Conservation (phyloP, 1,140 invertebrate species). For the Drosophila asahinai region DNA sequence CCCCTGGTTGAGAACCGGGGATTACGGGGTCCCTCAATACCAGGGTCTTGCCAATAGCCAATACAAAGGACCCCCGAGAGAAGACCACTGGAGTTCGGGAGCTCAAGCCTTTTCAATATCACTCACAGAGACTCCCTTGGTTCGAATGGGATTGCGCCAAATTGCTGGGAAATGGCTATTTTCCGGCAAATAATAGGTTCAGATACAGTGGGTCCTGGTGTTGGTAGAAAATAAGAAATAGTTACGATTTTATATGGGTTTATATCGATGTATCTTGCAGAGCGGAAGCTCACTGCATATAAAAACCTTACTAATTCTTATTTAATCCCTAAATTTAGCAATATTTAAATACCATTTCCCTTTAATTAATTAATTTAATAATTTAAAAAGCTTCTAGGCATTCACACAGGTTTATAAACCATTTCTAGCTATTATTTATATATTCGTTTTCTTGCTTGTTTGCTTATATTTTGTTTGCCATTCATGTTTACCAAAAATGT, state of each 20-base stretch:
- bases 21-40: not conserved
- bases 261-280: no score
- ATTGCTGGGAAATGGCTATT: not conserved
- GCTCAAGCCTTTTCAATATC: conserved; percentile 1
- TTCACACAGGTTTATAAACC: not conserved
- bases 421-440: not conserved
- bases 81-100: not conserved
- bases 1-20: conserved; percentile 6
- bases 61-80: not conserved
- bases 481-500: not conserved
- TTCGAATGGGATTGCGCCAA: not conserved
- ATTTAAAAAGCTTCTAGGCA: no score
- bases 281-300: no score
- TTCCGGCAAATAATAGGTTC: not conserved
- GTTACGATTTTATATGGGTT: no score
- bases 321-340: no score
- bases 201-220: no score
- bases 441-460: not conserved
- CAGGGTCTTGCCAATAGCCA: not conserved
- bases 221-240: no score
- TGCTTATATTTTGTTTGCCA: not conserved
- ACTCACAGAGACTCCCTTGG: not conserved
- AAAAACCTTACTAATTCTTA: no score
- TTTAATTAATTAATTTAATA: no score
- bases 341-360: no score